phyloP scores from a whole-genome alignment of 2,113 vertebrate genomes.

The Microcebus lehilahytsara region DNA sequence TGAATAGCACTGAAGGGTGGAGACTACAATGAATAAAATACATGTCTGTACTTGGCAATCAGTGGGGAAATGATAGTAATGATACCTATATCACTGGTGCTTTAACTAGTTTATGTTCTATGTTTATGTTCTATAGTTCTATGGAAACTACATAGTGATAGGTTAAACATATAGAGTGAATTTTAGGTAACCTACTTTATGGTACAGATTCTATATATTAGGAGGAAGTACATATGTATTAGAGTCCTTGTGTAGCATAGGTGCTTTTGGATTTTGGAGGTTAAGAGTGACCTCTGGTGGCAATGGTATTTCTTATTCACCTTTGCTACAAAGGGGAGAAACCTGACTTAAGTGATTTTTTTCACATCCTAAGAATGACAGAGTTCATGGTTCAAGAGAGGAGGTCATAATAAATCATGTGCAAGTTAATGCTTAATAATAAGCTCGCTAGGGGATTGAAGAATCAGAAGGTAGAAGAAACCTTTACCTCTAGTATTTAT shows the following conservation, averaged over 20 bases:
- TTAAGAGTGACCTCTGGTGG: slow-evolving; percentile 72
- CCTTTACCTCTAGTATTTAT: not conserved
- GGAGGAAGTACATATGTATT: not conserved
- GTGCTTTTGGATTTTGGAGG: slow-evolving; percentile 2
- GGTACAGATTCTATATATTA: not conserved
- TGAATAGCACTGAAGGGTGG: not conserved
- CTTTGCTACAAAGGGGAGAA: not conserved
- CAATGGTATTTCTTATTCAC: slow-evolving; percentile 48
- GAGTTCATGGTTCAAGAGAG: not conserved
- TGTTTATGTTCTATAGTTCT: not conserved
- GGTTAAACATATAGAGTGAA: not conserved
- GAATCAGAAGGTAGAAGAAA: not conserved
- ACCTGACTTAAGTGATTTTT: not conserved
- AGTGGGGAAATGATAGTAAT: not conserved
- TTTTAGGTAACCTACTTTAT: not conserved
- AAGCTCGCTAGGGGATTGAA: fast-evolving
- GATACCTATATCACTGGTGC: not conserved
- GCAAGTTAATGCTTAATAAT: not conserved
- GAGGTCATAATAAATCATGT: not conserved
- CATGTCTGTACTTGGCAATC: not conserved
- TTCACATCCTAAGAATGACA: not conserved
- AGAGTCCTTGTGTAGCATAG: not conserved
- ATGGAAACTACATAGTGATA: not conserved
- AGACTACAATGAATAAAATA: not conserved
- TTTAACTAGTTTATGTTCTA: not conserved